Percentiles rank a stretch among this genome's conserved stretches.
Evolutionary conservation across 92 coral and sea anemone genomes (phyloP).

Genomic region (Scolanthus callimorphus): DNA sequence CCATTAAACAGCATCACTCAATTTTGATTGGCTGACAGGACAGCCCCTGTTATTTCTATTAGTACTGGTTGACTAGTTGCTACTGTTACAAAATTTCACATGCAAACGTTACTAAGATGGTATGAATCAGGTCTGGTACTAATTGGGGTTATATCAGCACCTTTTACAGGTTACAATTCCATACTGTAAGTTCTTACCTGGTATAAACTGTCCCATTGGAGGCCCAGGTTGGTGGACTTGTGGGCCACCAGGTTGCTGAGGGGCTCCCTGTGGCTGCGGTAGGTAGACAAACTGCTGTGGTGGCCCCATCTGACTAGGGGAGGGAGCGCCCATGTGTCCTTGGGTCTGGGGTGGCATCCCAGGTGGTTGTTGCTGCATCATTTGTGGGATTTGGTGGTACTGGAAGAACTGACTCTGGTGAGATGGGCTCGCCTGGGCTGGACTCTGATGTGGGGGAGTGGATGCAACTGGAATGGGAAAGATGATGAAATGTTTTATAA

Average conservation of each 20-base stretch:
- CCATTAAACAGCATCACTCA: too few species aligned
- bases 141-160: too few species aligned
- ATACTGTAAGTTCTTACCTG: neutral
- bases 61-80: neutral
- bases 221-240: neutral
- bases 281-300: constrained; percentile 10
- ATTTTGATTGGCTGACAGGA: too few species aligned
- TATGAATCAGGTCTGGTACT: neutral
- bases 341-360: constrained; percentile 17
- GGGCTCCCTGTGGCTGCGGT: constrained; percentile 14
- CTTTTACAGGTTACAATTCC: neutral
- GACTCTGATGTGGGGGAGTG: constrained; percentile 5
- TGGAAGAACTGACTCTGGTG: constrained; percentile 6
- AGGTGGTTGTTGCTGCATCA: constrained; percentile 16
- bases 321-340: constrained; percentile 7
- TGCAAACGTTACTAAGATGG: neutral
- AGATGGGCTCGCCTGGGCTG: constrained; percentile 6
- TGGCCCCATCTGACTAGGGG: constrained; percentile 10
- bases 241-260: constrained; percentile 4
- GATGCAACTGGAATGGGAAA: neutral
- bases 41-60: neutral
- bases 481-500: too few species aligned
- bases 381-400: constrained; percentile 4
- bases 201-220: neutral
- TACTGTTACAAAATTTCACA: too few species aligned